Conservation (phyloP, 2,113 vertebrate genomes). For the Chlamydotis undulata region DNA sequence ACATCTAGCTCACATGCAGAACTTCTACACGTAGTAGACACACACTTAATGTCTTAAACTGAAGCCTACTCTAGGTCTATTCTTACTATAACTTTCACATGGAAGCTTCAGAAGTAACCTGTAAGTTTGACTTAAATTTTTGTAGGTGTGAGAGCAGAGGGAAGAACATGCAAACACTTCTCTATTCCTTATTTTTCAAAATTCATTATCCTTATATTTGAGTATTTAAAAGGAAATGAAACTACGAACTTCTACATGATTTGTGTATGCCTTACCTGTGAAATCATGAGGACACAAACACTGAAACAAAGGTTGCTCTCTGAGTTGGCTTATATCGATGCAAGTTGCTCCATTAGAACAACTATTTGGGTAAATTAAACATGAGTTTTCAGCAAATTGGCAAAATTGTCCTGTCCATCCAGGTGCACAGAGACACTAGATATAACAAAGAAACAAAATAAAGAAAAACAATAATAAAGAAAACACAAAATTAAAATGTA, state of each 20-base stretch:
- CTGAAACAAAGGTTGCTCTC: constrained; percentile 59
- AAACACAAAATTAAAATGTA: background rate
- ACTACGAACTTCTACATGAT: background rate
- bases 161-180: background rate
- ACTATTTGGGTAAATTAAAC: constrained; percentile 70
- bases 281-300: constrained; percentile 74
- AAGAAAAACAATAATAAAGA: background rate
- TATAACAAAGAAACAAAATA: background rate
- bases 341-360: constrained; percentile 77
- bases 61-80: background rate
- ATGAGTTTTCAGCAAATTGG: constrained; percentile 76
- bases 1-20: background rate
- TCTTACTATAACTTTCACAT: background rate
- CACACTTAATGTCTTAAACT: background rate
- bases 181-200: background rate
- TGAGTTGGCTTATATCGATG: constrained; percentile 67
- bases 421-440: constrained; percentile 78
- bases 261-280: constrained; percentile 70
- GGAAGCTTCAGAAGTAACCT: background rate
- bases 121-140: background rate
- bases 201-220: background rate
- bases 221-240: background rate
- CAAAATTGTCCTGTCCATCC: constrained; percentile 79
- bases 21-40: background rate
- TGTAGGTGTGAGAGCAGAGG: background rate